Base-by-base conservation (phyloP, 2,797 vertebrate species). In the Anolis apletophallus region DNA sequence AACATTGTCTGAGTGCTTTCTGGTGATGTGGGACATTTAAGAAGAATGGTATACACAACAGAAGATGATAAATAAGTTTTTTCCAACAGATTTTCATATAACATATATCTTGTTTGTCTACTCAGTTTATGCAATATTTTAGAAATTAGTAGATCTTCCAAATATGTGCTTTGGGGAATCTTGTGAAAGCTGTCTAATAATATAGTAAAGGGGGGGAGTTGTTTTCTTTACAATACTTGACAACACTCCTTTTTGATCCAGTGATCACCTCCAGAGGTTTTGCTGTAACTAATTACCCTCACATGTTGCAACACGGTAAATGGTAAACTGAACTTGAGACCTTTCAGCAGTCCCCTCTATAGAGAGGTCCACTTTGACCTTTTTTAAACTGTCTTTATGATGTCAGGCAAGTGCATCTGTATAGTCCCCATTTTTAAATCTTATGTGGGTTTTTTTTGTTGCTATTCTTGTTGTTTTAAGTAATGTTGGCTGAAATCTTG, bases 1-100 rank as follows among this genome's bases (percentile, higher is more conserved):
- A 85, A 32, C 57, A 76, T 6, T 3, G 7, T 80, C 71, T 81
- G 78, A 88, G 78, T 88, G 78, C 29, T 88, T 85, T 88, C 72
- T 71, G 78, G 81, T 71, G 19, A 69, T 88, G 61, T 61, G 72
- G n/a, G 29, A 46, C 46, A 34, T 68, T 69, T 67, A 50, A 14
- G 74, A 40, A 75, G 32, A 52, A 61, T 12, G 52, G 50, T 59
- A 40, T 26, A 40, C 29, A 68, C 76, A 52, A 81, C 16, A 50
- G 26, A 19, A 36, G 29, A 5, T 85, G 29, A 76, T 29, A 71
- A n/a, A 81, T 71, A 14, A 59, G 8, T 36, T 88, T 59, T 79
- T 29, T 75, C 69, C 12, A 52, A 21, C 59, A 34, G 29, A 68
- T 46, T 40, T 3, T 8, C 5, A 29, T 36, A 17, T 26, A 12